Percentiles rank a stretch among this genome's conserved stretches.
Conservation (phyloP, 2,888 invertebrate species). For the Eledona agricola region DNA sequence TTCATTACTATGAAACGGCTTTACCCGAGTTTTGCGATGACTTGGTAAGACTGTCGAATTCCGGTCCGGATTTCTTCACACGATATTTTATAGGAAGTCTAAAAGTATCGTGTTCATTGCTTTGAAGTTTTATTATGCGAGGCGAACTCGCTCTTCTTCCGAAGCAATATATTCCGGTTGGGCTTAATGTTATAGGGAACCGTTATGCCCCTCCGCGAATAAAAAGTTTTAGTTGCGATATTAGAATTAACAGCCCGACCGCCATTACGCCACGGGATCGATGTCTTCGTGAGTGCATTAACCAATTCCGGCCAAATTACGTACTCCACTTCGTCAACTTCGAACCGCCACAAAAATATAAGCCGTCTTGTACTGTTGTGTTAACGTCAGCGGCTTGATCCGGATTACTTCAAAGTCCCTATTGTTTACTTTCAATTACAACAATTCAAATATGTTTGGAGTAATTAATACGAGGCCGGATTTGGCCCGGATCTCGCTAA, state of each 20-base stretch:
- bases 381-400: no score
- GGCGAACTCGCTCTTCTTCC: conserved; percentile 12
- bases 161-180: conserved; percentile 33
- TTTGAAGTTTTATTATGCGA: conserved; percentile 35
- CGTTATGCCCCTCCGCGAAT: conserved; percentile 8
- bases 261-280: conserved; percentile 4
- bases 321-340: no score
- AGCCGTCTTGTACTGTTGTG: no score
- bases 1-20: conserved; percentile 17
- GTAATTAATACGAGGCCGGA: conserved; percentile 11
- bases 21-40: conserved; percentile 12
- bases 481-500: conserved; percentile 8
- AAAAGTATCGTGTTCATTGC: conserved; percentile 32
- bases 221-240: conserved; percentile 8
- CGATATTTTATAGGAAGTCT: conserved; percentile 28
- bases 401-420: conserved; percentile 1
- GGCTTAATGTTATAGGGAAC: conserved; percentile 23
- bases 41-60: conserved; percentile 20
- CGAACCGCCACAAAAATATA: no score
- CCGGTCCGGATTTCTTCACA: conserved; percentile 14
- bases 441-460: conserved; percentile 2
- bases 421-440: conserved; percentile 6
- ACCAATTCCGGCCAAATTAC: no score
- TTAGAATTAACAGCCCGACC: conserved; percentile 7
- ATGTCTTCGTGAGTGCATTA: no score